A percentile compares a stretch with the other conserved stretches of the same genome.
Evolutionary conservation across 2,888 invertebrate species (phyloP).

Genomic region (Chamaedrilus cognettii): DNA sequence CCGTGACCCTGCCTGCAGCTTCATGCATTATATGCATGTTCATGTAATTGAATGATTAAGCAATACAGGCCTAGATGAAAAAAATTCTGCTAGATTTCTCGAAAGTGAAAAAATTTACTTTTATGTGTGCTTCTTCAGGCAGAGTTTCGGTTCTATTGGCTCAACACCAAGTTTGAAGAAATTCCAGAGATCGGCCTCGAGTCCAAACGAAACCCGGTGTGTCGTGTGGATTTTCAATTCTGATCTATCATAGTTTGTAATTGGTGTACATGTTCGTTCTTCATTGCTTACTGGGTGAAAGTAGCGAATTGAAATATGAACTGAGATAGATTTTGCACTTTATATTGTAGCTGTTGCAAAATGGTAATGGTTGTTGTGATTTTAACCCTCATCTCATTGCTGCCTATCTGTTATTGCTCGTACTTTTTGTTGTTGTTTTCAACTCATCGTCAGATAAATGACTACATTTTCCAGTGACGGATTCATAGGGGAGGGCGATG

Average conservation of each 20-base stretch:
- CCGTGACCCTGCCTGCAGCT: too few species aligned
- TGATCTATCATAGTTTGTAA: background rate
- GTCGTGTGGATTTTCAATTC: too few species aligned
- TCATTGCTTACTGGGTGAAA: background rate
- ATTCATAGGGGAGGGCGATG: too few species aligned
- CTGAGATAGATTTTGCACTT: background rate
- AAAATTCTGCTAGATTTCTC: too few species aligned
- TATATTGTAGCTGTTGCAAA: background rate
- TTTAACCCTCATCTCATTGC: background rate
- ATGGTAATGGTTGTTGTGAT: background rate
- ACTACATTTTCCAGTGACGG: too few species aligned
- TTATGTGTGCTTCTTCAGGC: constrained; percentile 67
- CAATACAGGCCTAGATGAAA: too few species aligned
- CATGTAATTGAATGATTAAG: too few species aligned
- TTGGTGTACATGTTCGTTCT: background rate
- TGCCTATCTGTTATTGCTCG: too few species aligned
- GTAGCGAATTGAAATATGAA: background rate
- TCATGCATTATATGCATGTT: too few species aligned
- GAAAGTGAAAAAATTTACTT: too few species aligned
- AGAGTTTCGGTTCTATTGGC: constrained; percentile 83
- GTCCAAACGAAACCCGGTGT: constrained; percentile 21
- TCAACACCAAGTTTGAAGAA: constrained; percentile 74
- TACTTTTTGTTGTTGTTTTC: too few species aligned
- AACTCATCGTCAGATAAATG: too few species aligned
- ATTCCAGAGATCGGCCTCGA: constrained; percentile 41